Evolutionary conservation across 2,113 vertebrate species (phyloP).

Genomic region (Heterotis niloticus): DNA sequence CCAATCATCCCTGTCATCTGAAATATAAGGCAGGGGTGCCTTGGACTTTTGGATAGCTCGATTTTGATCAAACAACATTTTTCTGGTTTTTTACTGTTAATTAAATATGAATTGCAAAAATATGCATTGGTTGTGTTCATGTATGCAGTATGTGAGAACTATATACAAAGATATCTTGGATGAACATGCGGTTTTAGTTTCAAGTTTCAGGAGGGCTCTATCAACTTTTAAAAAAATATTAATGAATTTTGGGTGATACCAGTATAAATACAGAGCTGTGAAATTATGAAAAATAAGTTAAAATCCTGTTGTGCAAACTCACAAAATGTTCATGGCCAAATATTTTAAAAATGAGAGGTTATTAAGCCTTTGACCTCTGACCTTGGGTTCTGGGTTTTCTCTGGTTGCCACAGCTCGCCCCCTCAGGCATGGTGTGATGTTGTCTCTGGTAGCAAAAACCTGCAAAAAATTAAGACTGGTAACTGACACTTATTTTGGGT

Average conservation of each 20-base stretch:
- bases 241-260: too few relatives aligned
- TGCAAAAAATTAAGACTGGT: slow-evolving; percentile 35
- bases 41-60: too few relatives aligned
- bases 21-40: too few relatives aligned
- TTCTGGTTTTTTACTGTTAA: not conserved
- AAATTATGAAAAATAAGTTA: not conserved
- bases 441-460: slow-evolving; percentile 62
- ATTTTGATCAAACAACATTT: not conserved
- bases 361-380: slow-evolving; percentile 38
- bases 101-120: not conserved
- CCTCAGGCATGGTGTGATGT: slow-evolving; percentile 70
- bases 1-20: not conserved
- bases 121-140: not conserved
- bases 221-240: too few relatives aligned
- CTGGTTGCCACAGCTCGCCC: slow-evolving; percentile 59
- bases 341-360: not conserved
- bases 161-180: not conserved
- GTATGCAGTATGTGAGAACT: too few relatives aligned
- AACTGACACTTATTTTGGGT: not conserved
- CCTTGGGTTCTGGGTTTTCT: slow-evolving; percentile 63
- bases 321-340: not conserved
- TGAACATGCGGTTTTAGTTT: not conserved
- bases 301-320: not conserved
- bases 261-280: not conserved
- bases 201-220: too few relatives aligned